These are phyloP conservation scores for Coryphaenoides rupestris DNA, from an alignment of 2,113 vertebrate genomes.

Conservation along the genomic window DNA sequence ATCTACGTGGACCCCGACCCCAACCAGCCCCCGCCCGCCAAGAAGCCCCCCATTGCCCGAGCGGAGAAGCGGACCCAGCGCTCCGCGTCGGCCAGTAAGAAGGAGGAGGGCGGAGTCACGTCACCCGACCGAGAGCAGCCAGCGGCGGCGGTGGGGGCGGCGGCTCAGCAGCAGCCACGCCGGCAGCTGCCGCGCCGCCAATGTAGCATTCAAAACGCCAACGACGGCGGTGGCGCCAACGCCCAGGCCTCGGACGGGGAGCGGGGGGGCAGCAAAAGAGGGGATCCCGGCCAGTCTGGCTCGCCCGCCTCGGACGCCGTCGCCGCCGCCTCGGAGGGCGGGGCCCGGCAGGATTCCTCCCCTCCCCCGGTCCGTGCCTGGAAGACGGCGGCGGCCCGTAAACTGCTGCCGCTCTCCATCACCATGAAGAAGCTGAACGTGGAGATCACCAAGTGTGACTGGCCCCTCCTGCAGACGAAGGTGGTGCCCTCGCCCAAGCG, in stretches of 20 bases:
- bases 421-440: constrained; percentile 93
- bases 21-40: constrained; percentile 60
- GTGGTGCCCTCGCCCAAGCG: constrained; percentile 79
- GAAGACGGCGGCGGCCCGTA: constrained; percentile 93
- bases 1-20: constrained; percentile 95
- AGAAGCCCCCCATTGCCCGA: constrained; percentile 71
- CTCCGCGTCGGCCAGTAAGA: constrained; percentile 57
- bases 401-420: constrained; percentile 91
- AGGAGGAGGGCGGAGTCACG: constrained; percentile 50
- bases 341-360: constrained; percentile 67
- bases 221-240: constrained; percentile 43
- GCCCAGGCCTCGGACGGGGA: constrained; percentile 53
- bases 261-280: constrained; percentile 56
- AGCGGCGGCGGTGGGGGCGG: background rate
- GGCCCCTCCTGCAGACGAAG: constrained; percentile 89
- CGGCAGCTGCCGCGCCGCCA: constrained; percentile 86
- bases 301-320: constrained; percentile 38
- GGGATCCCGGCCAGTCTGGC: constrained; percentile 34
- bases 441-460: constrained; percentile 94
- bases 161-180: constrained; percentile 48
- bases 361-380: constrained; percentile 86
- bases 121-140: constrained; percentile 57
- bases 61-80: constrained; percentile 61
- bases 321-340: constrained; percentile 31
- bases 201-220: constrained; percentile 66